Conservation (phyloP, 2,797 vertebrate species). For the Microctenopoma stevenorrisi region DNA sequence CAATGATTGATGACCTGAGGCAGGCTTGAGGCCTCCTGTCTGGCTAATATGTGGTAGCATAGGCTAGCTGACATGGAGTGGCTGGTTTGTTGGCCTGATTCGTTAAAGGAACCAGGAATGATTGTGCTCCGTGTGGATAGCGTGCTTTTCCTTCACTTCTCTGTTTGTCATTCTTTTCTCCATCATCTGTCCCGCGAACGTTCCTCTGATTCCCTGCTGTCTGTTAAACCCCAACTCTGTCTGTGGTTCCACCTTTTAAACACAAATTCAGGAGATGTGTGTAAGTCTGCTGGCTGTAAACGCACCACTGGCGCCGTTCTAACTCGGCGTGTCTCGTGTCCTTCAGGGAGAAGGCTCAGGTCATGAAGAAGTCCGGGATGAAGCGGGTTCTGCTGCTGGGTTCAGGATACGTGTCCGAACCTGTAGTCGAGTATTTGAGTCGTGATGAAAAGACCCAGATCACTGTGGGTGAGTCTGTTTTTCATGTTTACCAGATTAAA, state of each 20-base stretch:
- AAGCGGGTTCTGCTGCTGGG: slow-evolving; percentile 93
- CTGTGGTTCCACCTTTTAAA: background rate
- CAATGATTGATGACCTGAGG: too few relatives aligned
- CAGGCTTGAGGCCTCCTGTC: too few relatives aligned
- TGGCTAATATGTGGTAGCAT: too few relatives aligned
- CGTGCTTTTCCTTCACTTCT: too few relatives aligned
- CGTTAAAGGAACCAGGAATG: too few relatives aligned
- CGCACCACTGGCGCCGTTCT: background rate
- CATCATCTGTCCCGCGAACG: too few relatives aligned
- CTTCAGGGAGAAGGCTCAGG: slow-evolving; percentile 77
- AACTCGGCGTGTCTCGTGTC: background rate
- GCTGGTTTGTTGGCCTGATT: too few relatives aligned
- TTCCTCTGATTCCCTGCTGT: background rate
- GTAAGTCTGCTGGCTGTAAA: background rate
- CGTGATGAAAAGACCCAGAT: slow-evolving; percentile 87
- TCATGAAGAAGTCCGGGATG: slow-evolving; percentile 82
- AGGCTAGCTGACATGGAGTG: too few relatives aligned
- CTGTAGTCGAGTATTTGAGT: slow-evolving; percentile 93
- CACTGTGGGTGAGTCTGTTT: slow-evolving; percentile 88
- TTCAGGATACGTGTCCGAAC: slow-evolving; percentile 94
- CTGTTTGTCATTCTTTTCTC: too few relatives aligned
- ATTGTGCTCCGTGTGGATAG: too few relatives aligned
- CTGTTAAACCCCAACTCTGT: background rate
- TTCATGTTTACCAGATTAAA: background rate
- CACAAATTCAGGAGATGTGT: background rate